Conservation (phyloP, 2,797 vertebrate genomes). For the Buphagus erythrorhynchus region DNA sequence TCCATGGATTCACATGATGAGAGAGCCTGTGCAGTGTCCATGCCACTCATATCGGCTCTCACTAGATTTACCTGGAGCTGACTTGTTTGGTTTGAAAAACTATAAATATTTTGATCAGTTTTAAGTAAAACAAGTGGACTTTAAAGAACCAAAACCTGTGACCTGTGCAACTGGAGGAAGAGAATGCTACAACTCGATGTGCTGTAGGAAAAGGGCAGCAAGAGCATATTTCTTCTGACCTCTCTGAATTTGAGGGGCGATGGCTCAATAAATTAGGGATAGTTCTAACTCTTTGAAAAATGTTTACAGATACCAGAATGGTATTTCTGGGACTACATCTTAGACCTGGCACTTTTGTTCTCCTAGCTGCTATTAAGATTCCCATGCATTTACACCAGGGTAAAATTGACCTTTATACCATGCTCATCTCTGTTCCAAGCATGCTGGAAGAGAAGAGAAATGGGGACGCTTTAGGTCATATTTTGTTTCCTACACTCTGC, state of each 20-base stretch:
- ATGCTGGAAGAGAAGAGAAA: background rate
- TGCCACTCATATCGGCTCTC: background rate
- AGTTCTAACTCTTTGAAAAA: background rate
- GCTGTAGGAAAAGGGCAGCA: background rate
- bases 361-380: background rate
- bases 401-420: background rate
- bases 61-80: background rate
- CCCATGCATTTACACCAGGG: background rate
- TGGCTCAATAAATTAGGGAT: background rate
- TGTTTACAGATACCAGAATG: background rate
- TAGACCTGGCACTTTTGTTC: background rate
- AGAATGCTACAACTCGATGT: background rate
- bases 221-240: background rate
- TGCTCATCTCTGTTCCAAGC: background rate
- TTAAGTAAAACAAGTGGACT: background rate
- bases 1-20: background rate
- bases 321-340: background rate
- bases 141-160: background rate
- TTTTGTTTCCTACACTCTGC: background rate
- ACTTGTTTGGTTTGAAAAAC: background rate
- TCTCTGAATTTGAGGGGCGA: background rate
- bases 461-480: background rate
- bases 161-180: background rate
- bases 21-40: background rate
- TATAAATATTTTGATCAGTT: background rate